phyloP scores from a whole-genome alignment of 2,113 vertebrate species.

The Scopus umbretta region DNA sequence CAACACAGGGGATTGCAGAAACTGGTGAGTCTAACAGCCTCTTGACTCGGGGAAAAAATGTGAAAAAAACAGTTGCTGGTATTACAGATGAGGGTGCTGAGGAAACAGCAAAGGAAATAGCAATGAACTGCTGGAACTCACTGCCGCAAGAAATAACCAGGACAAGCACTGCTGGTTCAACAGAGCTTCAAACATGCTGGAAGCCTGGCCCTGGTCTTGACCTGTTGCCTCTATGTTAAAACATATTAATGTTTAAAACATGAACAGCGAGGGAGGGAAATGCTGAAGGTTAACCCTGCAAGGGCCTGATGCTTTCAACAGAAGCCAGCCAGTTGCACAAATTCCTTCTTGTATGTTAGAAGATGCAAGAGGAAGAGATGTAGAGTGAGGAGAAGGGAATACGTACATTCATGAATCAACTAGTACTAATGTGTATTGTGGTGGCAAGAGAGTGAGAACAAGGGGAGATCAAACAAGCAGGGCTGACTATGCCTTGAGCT shows the following conservation, averaged over 20 bases:
- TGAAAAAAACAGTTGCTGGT: background rate
- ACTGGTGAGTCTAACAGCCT: background rate
- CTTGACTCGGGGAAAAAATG: background rate
- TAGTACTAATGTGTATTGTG: background rate
- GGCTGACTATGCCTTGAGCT: background rate
- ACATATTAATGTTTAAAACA: background rate
- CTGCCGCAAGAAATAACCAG: background rate
- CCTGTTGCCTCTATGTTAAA: background rate
- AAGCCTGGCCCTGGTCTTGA: background rate
- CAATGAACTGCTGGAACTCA: background rate
- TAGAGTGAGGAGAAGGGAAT: background rate
- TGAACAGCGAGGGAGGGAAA: background rate
- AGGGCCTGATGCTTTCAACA: background rate
- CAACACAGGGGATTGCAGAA: background rate
- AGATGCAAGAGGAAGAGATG: background rate
- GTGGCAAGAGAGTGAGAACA: background rate
- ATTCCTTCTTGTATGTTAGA: background rate
- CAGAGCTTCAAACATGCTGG: background rate
- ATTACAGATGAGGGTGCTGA: background rate
- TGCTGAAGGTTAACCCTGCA: background rate
- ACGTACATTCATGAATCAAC: background rate
- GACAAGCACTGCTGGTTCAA: background rate
- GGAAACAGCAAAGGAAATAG: background rate
- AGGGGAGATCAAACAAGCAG: background rate
- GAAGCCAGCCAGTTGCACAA: background rate